phyloP scores from a whole-genome alignment of 2,113 vertebrate genomes.

The Corydoras sp. region DNA sequence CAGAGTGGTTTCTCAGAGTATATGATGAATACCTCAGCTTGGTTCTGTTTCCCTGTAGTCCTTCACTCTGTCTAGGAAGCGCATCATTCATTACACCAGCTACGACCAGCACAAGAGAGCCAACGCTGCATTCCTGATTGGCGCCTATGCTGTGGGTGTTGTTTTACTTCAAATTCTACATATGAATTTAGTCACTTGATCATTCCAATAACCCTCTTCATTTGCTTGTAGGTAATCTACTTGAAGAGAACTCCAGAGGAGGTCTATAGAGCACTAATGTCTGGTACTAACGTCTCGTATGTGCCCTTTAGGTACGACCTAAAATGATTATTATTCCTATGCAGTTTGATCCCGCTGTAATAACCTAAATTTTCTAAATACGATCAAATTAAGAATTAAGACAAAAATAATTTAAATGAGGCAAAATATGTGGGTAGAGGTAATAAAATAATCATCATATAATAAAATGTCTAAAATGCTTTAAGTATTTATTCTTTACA shows the following conservation, averaged over 20 bases:
- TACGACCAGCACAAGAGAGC: constrained; percentile 85
- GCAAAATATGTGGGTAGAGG: too few species aligned
- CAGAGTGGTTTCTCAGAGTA: background rate
- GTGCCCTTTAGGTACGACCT: constrained; percentile 82
- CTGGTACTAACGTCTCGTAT: constrained; percentile 76
- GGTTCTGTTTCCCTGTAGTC: constrained; percentile 62
- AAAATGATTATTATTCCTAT: too few species aligned
- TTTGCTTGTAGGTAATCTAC: constrained; percentile 75
- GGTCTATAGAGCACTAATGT: constrained; percentile 74
- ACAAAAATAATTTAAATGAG: too few species aligned
- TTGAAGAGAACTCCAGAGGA: constrained; percentile 90
- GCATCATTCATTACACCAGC: constrained; percentile 82
- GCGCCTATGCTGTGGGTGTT: constrained; percentile 83
- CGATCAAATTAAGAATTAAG: too few species aligned
- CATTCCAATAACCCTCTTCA: background rate
- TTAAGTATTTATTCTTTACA: too few species aligned
- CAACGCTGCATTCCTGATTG: constrained; percentile 84
- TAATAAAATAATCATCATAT: too few species aligned
- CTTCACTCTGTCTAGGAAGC: constrained; percentile 83
- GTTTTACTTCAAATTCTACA: background rate
- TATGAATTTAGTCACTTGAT: background rate
- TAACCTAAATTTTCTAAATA: too few species aligned
- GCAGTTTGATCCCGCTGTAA: too few species aligned
- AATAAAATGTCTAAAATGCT: too few species aligned
- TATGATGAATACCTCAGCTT: background rate